Evolutionary conservation across 2,113 vertebrate genomes (phyloP), one percentile per base, ranked within the genome.

Genomic region (Phaethon lepturus): DNA sequence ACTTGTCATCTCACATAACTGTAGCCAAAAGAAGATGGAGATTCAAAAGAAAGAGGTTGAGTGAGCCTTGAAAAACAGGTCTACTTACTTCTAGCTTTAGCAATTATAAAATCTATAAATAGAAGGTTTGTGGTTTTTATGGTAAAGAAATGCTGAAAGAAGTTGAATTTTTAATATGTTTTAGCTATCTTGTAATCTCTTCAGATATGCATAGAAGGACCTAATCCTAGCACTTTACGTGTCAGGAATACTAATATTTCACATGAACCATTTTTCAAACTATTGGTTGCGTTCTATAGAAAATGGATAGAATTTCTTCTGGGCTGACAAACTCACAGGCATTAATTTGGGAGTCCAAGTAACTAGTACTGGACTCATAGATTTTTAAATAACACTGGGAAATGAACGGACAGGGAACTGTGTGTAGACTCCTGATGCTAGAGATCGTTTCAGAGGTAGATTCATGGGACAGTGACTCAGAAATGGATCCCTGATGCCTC

Each of bases 21-120:
- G 42, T 31, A 92, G 91, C 91, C 79, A 88, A 78, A 95, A 69
- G 78, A 86, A 94, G 50, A 74, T 74, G 63, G 72, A 73, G 75
- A n/a, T 42, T 66, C 8, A 5, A 18, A 86, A 74, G 62, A 23
- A 85, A 10, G 35, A 66, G 56, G 11, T 62, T 60, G 67, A 69
- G 11, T 80, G 94, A 74, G 68, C 68, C 67, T 92, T 94, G 94
- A 92, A 88, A 92, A 94, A 63, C 59, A 58, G 47, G 86, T 95
- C 56, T 86, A 7, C 19, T 63, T 59, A 29, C 19, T 88, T 72
- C 40, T 68, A 52, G 67, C 33, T 68, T 52, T 86, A 76, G 29
- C 40, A 83, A 9, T 72, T 91, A 59, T 42, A 31, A 75, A 79
- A 42, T 68, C 67, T 53, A 16, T 58, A 86, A 84, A 56, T 64